Base-by-base conservation (phyloP, 1,140 invertebrate species). In the Neodiprion lecontei region DNA sequence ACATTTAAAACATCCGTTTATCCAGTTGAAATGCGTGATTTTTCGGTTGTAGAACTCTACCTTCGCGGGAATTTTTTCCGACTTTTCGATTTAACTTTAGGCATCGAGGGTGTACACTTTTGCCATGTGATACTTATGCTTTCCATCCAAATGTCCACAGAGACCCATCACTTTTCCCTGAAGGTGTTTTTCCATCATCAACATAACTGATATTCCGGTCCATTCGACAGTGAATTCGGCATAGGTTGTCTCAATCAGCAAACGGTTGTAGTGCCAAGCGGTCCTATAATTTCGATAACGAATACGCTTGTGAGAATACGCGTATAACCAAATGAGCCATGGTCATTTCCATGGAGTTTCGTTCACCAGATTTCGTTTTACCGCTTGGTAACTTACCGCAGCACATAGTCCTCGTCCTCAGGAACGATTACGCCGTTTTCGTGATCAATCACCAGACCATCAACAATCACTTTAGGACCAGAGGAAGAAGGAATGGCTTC, bases 91-190 rank as follows among this genome's bases (percentile, higher is more conserved):
- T 40, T 40, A 40, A 5, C 28, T 40, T 61, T 17, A 5, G 5
- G 4, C 53, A 61, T 61, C 53, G 9, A 61, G 53, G n/a, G 53
- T 61, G 9, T 74, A 74, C 0, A 23, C 23, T 47, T 70, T 48
- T 2, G 72, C 50, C n/a, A 76, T 70, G 50, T 50, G 47, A 12
- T 48, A 66, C 11, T 53, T 67, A n/a, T 77, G 67, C 49, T 50
- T 75, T 1, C 74, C 76, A 12, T 79, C 75, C 75, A 84, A 75
- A 17, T 76, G 70, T 69, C 81, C 81, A 48, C 83, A 84, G 8
- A 83, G 1, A 8, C 83, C 83, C 10, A 67, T 76, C 1, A 83
- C 61, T 48, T 67, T 76, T 40, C 80, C 78, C 47, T 78, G 79
- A n/a, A 82, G 23, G 10, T 5, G 8, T 0, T 71, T 73, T 17